These are phyloP conservation scores for Nemotelus pantherinus DNA, from an alignment of 2,888 invertebrate species.

Conservation along the genomic window DNA sequence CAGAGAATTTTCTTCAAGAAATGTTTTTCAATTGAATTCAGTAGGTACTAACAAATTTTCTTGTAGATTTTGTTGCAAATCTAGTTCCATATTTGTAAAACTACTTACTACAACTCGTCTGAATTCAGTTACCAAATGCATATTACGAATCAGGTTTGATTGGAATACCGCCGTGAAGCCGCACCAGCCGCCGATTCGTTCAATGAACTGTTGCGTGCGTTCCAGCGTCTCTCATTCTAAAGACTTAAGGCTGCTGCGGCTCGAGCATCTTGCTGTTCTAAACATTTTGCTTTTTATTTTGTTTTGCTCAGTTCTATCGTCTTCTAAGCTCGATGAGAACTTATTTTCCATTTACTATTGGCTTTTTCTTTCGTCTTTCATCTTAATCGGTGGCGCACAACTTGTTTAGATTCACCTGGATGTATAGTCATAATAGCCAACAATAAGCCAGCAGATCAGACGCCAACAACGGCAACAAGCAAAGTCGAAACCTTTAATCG, in stretches of 20 bases:
- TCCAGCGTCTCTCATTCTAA: not conserved
- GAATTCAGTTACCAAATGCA: not conserved
- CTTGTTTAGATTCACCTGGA: slow-evolving; percentile 26
- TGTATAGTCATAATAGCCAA: not conserved
- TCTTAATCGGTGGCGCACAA: slow-evolving; percentile 3
- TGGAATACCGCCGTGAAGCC: too few species aligned
- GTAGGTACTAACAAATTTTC: too few species aligned
- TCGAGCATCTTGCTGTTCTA: not conserved
- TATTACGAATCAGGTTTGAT: not conserved
- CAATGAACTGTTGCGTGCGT: slow-evolving; percentile 41
- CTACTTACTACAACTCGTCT: too few species aligned
- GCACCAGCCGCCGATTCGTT: not conserved
- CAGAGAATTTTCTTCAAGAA: too few species aligned
- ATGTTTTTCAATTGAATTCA: too few species aligned
- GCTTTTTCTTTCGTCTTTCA: not conserved
- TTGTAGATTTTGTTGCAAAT: not conserved
- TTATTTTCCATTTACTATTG: not conserved
- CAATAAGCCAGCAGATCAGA: not conserved
- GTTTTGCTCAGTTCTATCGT: not conserved
- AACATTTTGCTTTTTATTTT: not conserved
- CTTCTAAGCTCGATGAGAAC: not conserved
- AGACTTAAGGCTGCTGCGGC: not conserved
- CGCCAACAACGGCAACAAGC: not conserved
- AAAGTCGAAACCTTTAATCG: not conserved
- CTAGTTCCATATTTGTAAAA: not conserved